Evolutionary conservation across 2,113 vertebrate genomes (phyloP).

Genomic region (Colius striatus): DNA sequence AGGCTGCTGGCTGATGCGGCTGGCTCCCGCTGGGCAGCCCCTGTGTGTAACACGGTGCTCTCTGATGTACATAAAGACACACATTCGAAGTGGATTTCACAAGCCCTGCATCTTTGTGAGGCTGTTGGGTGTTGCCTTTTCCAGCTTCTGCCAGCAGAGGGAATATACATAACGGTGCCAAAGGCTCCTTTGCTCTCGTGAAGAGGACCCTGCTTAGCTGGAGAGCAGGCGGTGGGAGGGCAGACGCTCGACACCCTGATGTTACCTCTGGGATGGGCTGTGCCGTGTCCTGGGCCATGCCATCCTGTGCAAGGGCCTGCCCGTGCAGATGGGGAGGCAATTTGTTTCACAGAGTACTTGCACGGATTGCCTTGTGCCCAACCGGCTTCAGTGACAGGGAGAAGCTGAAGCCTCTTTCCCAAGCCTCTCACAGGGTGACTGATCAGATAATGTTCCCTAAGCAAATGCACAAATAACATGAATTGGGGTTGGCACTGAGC

Average conservation of each 20-base stretch:
- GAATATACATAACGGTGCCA: slow-evolving; percentile 14
- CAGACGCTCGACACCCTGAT: background rate
- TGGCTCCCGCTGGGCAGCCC: fast-evolving
- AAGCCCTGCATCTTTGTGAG: fast-evolving
- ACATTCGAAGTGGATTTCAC: fast-evolving
- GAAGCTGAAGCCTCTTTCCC: slow-evolving; percentile 50
- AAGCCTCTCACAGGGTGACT: slow-evolving; percentile 70
- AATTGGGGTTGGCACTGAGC: slow-evolving; percentile 80
- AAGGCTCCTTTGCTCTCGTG: background rate
- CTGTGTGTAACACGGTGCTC: fast-evolving
- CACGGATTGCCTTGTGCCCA: background rate
- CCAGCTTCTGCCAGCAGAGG: slow-evolving; percentile 59
- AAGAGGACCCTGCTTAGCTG: background rate
- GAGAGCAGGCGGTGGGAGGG: background rate
- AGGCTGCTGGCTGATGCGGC: fast-evolving
- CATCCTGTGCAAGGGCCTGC: background rate
- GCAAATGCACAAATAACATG: slow-evolving; percentile 78
- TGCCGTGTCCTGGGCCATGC: background rate
- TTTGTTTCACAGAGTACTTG: background rate
- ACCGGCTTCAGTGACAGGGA: background rate
- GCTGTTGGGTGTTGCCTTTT: slow-evolving; percentile 42
- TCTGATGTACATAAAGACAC: fast-evolving
- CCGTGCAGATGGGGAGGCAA: fast-evolving
- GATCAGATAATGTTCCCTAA: slow-evolving; percentile 78
- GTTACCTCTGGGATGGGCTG: background rate